These are phyloP conservation scores for Gambusia affinis DNA, from an alignment of 2,113 vertebrate genomes.

Conservation along the genomic window DNA sequence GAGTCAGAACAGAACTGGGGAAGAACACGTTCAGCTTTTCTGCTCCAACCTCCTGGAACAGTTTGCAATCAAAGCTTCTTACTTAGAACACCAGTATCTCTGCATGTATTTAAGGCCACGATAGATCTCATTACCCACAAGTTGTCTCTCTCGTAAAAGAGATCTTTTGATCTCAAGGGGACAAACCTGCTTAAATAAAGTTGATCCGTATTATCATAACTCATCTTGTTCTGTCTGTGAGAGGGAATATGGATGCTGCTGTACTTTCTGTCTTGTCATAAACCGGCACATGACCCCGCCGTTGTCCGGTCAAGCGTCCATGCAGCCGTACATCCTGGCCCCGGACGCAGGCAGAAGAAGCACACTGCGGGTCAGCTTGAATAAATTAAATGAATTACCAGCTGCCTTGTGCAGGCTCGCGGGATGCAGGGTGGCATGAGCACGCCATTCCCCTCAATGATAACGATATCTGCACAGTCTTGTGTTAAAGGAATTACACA, in stretches of 20 bases:
- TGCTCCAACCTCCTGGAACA: too few relatives aligned
- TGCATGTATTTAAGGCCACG: too few relatives aligned
- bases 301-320: constrained; percentile 49
- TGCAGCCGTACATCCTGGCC: constrained; percentile 39
- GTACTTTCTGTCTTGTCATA: constrained; percentile 7
- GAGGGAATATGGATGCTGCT: constrained; percentile 14
- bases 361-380: constrained; percentile 43
- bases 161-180: too few relatives aligned
- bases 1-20: too few relatives aligned
- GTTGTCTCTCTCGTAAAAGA: too few relatives aligned
- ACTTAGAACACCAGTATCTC: too few relatives aligned
- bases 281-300: constrained; percentile 36
- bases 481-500: constrained; percentile 81
- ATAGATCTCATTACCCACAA: too few relatives aligned
- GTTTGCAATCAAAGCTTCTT: too few relatives aligned
- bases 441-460: constrained; percentile 71
- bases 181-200: too few relatives aligned
- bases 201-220: not conserved
- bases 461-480: constrained; percentile 68
- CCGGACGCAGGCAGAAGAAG: constrained; percentile 28
- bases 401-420: constrained; percentile 54
- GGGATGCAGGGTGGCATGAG: constrained; percentile 73
- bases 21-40: too few relatives aligned
- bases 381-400: constrained; percentile 81
- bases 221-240: constrained; percentile 30